Conservation (phyloP, 2,797 vertebrate species). For the Octomys mimax region DNA sequence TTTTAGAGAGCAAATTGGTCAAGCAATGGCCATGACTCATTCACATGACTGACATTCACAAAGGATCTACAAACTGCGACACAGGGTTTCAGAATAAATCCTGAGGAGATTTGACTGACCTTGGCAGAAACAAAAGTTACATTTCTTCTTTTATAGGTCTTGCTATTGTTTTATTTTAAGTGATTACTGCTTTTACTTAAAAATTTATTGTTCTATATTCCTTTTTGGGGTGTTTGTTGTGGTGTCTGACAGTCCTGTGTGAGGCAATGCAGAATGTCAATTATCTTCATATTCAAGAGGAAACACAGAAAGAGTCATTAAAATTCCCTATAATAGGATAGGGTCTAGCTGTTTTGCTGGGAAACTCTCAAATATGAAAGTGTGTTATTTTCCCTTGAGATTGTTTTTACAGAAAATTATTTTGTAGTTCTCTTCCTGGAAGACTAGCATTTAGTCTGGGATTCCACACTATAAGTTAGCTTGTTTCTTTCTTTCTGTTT, state of each 20-base stretch:
- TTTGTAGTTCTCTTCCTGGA: neutral
- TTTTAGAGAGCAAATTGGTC: too few relatives aligned
- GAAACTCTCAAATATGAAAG: conserved; percentile 9
- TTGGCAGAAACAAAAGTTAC: too few relatives aligned
- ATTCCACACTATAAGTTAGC: neutral
- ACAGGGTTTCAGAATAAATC: too few relatives aligned
- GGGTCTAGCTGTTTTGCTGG: conserved; percentile 40
- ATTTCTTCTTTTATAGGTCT: too few relatives aligned
- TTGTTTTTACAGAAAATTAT: conserved; percentile 54
- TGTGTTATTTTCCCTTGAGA: conserved; percentile 4
- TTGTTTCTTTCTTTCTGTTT: conserved; percentile 18
- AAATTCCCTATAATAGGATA: neutral
- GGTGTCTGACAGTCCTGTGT: neutral
- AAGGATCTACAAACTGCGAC: too few relatives aligned
- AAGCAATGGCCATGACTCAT: too few relatives aligned
- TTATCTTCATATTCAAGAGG: conserved; percentile 43
- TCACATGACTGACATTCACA: too few relatives aligned
- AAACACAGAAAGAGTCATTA: conserved; percentile 31
- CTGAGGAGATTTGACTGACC: too few relatives aligned
- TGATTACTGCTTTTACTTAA: conserved; percentile 31
- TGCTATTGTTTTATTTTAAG: neutral
- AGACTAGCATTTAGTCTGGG: neutral
- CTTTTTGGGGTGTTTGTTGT: conserved; percentile 30
- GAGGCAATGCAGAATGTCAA: neutral
- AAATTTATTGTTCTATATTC: neutral